Percentiles rank a stretch among this genome's conserved stretches.
Evolutionary conservation across 2,797 vertebrate genomes (phyloP).

Genomic region (Rhinophrynus dorsalis): DNA sequence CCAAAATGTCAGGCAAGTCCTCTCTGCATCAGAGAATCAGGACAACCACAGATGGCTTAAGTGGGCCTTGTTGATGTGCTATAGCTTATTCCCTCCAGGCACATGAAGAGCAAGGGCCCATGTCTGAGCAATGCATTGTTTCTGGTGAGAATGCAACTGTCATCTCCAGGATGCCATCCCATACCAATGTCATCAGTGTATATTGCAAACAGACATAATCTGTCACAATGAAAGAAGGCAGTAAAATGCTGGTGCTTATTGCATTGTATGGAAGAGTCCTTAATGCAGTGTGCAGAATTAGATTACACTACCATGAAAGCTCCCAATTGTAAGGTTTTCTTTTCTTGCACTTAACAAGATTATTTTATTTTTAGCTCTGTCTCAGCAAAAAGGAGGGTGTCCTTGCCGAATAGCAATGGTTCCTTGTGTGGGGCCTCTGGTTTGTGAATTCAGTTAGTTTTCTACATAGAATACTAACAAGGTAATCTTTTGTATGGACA

Average conservation of each 20-base stretch:
- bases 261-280: slow-evolving; percentile 11
- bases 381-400: background rate
- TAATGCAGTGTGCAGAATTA: slow-evolving; percentile 33
- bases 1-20: too few relatives aligned
- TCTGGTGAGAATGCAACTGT: too few relatives aligned
- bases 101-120: too few relatives aligned
- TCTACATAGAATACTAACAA: slow-evolving; percentile 37
- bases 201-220: background rate
- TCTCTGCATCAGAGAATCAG: too few relatives aligned
- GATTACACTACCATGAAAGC: slow-evolving; percentile 43
- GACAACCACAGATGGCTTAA: too few relatives aligned
- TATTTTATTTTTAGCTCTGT: slow-evolving; percentile 35
- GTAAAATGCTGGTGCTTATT: background rate
- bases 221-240: slow-evolving; percentile 5
- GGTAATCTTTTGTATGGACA: slow-evolving; percentile 24
- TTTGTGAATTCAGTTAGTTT: slow-evolving; percentile 21
- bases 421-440: slow-evolving; percentile 37
- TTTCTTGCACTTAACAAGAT: slow-evolving; percentile 25
- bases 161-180: background rate
- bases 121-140: too few relatives aligned
- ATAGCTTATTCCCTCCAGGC: too few relatives aligned
- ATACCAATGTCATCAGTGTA: background rate
- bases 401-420: slow-evolving; percentile 1
- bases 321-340: slow-evolving; percentile 20
- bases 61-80: too few relatives aligned